Conservation (phyloP, 2,113 vertebrate species). For the Eretmochelys imbricata region DNA sequence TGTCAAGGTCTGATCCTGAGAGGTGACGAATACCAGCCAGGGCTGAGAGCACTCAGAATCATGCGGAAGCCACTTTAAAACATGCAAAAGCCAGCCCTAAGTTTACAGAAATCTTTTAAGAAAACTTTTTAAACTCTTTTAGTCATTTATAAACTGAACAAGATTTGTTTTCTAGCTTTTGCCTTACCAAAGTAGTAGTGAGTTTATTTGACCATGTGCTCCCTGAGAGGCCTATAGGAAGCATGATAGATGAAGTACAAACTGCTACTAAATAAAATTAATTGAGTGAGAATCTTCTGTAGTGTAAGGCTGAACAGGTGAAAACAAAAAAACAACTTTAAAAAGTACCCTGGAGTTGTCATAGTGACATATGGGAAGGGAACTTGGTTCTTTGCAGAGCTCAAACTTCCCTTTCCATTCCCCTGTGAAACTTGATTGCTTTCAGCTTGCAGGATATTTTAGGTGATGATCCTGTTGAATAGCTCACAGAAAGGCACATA, state of each 20-base stretch:
- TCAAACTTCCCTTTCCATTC: conserved; percentile 20
- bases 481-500: background rate
- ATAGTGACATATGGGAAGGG: conserved; percentile 36
- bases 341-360: conserved; percentile 23
- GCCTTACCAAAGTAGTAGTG: background rate
- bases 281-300: conserved; percentile 24
- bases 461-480: conserved; percentile 12
- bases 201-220: background rate
- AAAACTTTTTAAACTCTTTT: background rate
- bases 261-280: conserved; percentile 55
- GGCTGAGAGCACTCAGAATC: background rate
- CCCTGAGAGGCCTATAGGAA: background rate
- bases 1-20: background rate
- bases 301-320: background rate
- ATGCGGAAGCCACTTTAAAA: background rate
- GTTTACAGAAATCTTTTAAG: conserved; percentile 15
- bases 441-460: background rate
- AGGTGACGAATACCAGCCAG: background rate
- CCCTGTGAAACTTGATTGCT: conserved; percentile 28
- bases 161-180: background rate
- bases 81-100: background rate
- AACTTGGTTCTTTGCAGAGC: background rate
- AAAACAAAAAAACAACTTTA: conserved; percentile 32
- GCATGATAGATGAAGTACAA: background rate
- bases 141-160: conserved; percentile 4